Conservation (phyloP, 1,140 invertebrate species). For the Periplaneta americana region DNA sequence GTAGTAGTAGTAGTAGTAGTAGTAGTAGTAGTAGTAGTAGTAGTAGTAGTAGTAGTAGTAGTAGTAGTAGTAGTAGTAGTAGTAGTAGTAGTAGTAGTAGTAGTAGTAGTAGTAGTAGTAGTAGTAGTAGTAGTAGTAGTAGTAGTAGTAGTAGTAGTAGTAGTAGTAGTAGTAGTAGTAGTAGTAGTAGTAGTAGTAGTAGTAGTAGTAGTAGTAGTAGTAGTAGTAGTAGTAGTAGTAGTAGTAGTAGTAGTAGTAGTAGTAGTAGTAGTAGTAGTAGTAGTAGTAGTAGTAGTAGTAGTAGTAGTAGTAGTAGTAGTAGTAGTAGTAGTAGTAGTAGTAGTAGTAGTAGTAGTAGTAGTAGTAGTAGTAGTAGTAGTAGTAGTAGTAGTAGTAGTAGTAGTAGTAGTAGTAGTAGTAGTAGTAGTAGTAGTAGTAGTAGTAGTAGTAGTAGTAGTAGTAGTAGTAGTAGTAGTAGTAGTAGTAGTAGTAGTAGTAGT, state of each 20-base stretch:
- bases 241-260: neutral
- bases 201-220: neutral
- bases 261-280: neutral
- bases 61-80: neutral
- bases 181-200: neutral
- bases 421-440: neutral
- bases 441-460: neutral
- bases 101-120: neutral
- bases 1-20: neutral
- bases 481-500: neutral
- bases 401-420: neutral
- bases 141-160: neutral
- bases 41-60: neutral
- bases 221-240: neutral
- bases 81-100: neutral
- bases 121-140: neutral
- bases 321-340: neutral
- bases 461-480: neutral
- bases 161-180: neutral
- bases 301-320: neutral
- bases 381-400: neutral
- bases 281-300: neutral
- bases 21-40: neutral
- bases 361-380: neutral
- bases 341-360: neutral